Conservation (phyloP, 2,888 invertebrate species). For the Cenopis cana region DNA sequence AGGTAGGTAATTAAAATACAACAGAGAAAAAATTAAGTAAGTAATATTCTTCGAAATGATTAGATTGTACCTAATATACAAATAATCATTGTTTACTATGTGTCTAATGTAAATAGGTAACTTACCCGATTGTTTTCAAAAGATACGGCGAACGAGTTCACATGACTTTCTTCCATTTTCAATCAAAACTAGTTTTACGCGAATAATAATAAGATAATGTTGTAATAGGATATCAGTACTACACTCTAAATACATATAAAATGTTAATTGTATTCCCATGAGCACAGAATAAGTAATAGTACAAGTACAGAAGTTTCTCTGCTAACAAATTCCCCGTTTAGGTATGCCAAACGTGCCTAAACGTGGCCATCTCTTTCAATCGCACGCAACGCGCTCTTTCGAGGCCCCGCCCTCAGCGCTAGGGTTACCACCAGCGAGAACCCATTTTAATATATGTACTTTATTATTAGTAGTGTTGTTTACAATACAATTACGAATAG, state of each 20-base stretch:
- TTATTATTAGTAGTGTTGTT: too few species aligned
- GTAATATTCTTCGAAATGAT: not conserved
- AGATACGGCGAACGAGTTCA: conserved; percentile 68
- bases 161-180: conserved; percentile 67
- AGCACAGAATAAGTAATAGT: too few species aligned
- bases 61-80: not conserved
- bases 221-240: not conserved
- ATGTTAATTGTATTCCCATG: not conserved
- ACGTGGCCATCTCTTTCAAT: too few species aligned
- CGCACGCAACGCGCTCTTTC: too few species aligned
- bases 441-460: too few species aligned
- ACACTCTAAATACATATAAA: not conserved
- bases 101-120: conserved; percentile 47
- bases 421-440: too few species aligned
- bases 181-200: not conserved
- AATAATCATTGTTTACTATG: not conserved
- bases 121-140: conserved; percentile 73
- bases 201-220: not conserved
- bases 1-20: not conserved
- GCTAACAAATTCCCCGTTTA: too few species aligned
- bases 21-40: not conserved
- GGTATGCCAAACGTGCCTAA: too few species aligned
- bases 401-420: too few species aligned
- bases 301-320: too few species aligned
- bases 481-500: too few species aligned